phyloP scores from a whole-genome alignment of 1,140 invertebrate species.

The Idris sp. region DNA sequence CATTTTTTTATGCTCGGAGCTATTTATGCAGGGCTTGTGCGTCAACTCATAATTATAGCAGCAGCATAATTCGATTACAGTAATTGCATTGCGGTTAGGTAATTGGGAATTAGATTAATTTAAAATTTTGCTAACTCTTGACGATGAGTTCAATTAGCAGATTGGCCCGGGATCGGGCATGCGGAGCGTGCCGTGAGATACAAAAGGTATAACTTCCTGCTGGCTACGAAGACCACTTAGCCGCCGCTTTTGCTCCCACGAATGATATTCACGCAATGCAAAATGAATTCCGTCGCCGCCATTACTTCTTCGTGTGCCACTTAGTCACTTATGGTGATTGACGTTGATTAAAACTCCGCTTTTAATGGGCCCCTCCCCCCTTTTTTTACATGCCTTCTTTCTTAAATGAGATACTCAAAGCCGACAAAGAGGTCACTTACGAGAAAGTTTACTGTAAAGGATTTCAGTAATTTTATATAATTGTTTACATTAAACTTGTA shows the following conservation, averaged over 20 bases:
- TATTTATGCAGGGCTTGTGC: conserved; percentile 29
- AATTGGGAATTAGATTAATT: conserved; percentile 76
- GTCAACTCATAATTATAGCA: conserved; percentile 69
- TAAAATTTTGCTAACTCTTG: conserved; percentile 71
- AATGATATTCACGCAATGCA: conserved; percentile 57
- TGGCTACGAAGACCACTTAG: conserved; percentile 44
- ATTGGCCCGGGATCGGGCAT: conserved; percentile 60
- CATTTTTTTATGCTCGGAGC: conserved; percentile 10
- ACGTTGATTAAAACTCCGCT: no score
- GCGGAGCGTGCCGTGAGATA: conserved; percentile 44
- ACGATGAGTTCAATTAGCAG: conserved; percentile 69
- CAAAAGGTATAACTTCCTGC: conserved; percentile 50
- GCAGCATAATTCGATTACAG: conserved; percentile 72
- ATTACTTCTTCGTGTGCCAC: conserved; percentile 59
- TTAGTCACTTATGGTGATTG: conserved; percentile 13
- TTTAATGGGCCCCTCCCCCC: no score
- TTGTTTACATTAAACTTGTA: no score
- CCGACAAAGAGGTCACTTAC: no score
- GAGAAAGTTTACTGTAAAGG: no score
- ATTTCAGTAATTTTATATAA: no score
- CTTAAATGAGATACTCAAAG: no score
- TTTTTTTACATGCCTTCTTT: no score
- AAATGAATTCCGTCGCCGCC: conserved; percentile 65
- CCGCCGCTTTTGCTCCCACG: conserved; percentile 38
- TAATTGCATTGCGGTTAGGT: conserved; percentile 69